A percentile compares a stretch with the other conserved stretches of the same genome.
phyloP scores from a whole-genome alignment of 2,797 vertebrate species.

The Fringilla coelebs region DNA sequence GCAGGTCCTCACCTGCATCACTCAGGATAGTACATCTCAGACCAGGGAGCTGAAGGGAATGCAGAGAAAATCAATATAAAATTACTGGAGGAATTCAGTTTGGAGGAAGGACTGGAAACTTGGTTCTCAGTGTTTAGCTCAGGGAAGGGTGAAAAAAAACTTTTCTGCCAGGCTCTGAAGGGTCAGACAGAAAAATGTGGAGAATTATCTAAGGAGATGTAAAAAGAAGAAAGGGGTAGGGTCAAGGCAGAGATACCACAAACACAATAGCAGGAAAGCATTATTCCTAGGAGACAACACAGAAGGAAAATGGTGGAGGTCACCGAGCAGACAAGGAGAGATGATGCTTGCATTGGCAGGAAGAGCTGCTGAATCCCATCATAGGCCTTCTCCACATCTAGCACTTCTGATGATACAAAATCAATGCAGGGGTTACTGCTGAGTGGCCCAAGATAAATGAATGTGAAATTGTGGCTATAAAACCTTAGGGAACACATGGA shows the following conservation, averaged over 20 bases:
- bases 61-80: not conserved
- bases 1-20: not conserved
- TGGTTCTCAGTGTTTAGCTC: not conserved
- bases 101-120: not conserved
- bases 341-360: not conserved
- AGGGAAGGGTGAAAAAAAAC: not conserved
- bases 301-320: not conserved
- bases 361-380: not conserved
- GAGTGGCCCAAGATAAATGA: conserved; percentile 7
- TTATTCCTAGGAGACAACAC: not conserved
- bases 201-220: not conserved
- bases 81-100: not conserved
- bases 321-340: not conserved
- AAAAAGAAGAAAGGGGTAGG: not conserved
- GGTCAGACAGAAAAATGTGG: not conserved
- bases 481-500: conserved; percentile 37
- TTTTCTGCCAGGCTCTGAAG: not conserved
- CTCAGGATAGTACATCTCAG: not conserved
- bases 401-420: conserved; percentile 9
- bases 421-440: conserved; percentile 38
- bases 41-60: not conserved
- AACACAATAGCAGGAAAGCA: not conserved
- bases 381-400: not conserved
- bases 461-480: conserved; percentile 32
- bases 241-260: not conserved